Evolutionary conservation across 2,797 vertebrate species (phyloP), one percentile per base, ranked within the genome.

Genomic region (Miichthys miiuy): DNA sequence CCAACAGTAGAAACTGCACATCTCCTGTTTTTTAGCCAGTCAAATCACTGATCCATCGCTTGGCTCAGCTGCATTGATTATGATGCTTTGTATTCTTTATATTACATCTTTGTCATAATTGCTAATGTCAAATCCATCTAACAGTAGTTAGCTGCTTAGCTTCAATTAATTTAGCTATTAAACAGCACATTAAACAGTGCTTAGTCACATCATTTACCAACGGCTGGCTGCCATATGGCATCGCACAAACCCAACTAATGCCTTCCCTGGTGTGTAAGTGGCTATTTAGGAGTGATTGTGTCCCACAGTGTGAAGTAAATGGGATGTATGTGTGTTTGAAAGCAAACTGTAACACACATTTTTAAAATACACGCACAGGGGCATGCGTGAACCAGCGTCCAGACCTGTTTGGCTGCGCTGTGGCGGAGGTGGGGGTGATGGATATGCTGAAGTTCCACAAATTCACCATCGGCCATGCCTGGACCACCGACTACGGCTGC

Each of bases 371-470:
- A 34, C 51, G n/a, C 72, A 18, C 87, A 96, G 95, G 70, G 11
- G 92, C 95, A 0, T 95, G 95, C 57, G 87, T 95, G 82, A 95
- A 95, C 88, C 95, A 96, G 88, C 89, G 89, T 3, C 95, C 95
- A 0, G 94, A 96, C 41, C 94, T 96, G 80, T 96, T 92, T 0
- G 94, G 95, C 55, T 96, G 95, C 8, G 95, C 90, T 0, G 93
- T 96, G 55, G 94, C 94, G 0, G 90, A 95, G 69, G 95, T 96
- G 2, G 95, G 95, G 0, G 95, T 96, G 65, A 94, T 96, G 95
- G 95, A 96, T 80, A 95, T 96, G 95, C 86, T 96, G 12, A 95
- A 95, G 89, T 96, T 96, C 76, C 95, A 96, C 84, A 94, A 94
- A 30, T 96, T 95, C 87, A 96, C 95, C 90, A 96, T 96, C 20